Evolutionary conservation across 1,140 invertebrate genomes (phyloP).

Genomic region (Aleiodes sp.): DNA sequence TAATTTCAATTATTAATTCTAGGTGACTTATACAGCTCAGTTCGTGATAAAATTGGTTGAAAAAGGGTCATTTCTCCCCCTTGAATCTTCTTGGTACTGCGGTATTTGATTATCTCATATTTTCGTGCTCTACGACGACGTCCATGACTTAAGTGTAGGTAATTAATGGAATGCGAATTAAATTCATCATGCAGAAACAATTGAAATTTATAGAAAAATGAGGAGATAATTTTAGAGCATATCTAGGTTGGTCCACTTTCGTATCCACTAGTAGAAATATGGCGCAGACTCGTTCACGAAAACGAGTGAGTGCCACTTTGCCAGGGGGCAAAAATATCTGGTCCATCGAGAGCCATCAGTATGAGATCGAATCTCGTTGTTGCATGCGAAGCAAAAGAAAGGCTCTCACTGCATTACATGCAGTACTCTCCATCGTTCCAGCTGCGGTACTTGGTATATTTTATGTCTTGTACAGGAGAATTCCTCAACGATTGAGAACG

Average conservation of each 20-base stretch:
- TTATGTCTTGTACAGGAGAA: too few relatives aligned
- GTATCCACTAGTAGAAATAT: neutral
- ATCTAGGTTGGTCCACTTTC: slow-evolving; percentile 33
- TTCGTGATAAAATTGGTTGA: too few relatives aligned
- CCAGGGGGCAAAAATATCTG: slow-evolving; percentile 25
- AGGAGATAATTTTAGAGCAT: neutral
- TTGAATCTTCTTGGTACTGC: too few relatives aligned
- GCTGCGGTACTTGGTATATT: too few relatives aligned
- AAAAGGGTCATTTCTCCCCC: too few relatives aligned
- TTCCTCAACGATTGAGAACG: neutral
- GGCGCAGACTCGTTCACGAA: neutral
- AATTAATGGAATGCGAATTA: too few relatives aligned
- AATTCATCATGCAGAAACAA: too few relatives aligned
- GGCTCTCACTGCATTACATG: neutral
- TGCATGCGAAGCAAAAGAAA: neutral
- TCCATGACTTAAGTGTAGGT: too few relatives aligned
- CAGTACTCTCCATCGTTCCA: neutral
- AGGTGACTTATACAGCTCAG: too few relatives aligned
- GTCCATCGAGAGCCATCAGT: slow-evolving; percentile 18
- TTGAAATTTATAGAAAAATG: neutral
- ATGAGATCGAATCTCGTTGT: slow-evolving; percentile 23
- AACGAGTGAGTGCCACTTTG: slow-evolving; percentile 25
- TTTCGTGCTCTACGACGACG: too few relatives aligned
- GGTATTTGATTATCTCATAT: too few relatives aligned
- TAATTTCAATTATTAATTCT: too few relatives aligned